phyloP scores from a whole-genome alignment of 2,797 vertebrate species.

The Eulemur rubriventer region DNA sequence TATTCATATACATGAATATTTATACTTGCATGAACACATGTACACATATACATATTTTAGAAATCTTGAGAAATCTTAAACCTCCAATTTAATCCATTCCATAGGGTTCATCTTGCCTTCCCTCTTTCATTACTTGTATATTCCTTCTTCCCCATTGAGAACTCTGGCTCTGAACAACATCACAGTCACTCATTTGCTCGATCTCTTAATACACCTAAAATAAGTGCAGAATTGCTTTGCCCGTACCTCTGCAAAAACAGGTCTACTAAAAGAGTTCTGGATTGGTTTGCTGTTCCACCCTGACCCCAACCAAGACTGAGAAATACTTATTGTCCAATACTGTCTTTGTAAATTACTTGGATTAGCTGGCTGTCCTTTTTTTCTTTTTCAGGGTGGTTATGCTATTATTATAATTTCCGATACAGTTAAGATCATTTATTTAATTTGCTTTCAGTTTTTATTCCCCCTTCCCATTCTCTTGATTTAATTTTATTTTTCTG shows the following conservation, averaged over 20 bases:
- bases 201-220: neutral
- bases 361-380: neutral
- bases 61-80: neutral
- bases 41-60: neutral
- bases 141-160: neutral
- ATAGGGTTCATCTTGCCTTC: neutral
- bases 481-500: neutral
- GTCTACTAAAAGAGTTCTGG: neutral
- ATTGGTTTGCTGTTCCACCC: neutral
- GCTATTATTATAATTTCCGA: neutral
- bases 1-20: no score
- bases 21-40: neutral
- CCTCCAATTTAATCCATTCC: neutral
- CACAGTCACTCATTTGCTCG: neutral
- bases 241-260: neutral
- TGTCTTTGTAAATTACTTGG: neutral
- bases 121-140: neutral
- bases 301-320: neutral
- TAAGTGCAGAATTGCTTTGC: neutral
- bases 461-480: neutral
- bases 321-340: neutral
- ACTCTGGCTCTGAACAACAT: neutral
- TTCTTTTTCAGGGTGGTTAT: neutral
- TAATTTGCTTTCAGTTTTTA: neutral
- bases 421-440: neutral